Conservation (phyloP, 2,113 vertebrate species). For the Thermophis baileyi region DNA sequence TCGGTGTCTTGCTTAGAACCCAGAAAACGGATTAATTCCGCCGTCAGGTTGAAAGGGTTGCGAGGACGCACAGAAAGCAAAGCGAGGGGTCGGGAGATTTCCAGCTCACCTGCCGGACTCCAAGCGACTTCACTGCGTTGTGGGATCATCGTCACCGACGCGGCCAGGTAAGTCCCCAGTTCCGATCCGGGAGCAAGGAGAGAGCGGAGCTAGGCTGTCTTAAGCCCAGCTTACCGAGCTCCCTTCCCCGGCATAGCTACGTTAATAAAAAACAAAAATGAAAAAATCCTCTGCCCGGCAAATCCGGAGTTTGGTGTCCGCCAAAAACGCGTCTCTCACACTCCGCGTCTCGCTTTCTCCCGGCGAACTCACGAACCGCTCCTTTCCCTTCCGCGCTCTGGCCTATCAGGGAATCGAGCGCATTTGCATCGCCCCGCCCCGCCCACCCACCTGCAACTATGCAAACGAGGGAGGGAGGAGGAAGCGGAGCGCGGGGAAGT, state of each 20-base stretch:
- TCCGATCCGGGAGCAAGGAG: not conserved
- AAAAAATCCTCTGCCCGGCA: not conserved
- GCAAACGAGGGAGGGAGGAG: not conserved
- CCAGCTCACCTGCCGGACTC: constrained; percentile 1
- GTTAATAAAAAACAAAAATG: not conserved
- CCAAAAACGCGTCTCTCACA: not conserved
- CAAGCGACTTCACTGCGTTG: constrained; percentile 5
- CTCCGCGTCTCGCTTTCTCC: not conserved
- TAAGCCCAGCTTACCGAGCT: not conserved
- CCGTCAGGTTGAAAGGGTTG: not conserved
- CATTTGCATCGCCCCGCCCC: not conserved
- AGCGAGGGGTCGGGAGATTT: not conserved
- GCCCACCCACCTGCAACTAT: not conserved
- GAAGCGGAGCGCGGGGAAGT: not conserved
- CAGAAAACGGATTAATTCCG: not conserved
- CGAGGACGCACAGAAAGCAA: not conserved
- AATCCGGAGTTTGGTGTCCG: not conserved
- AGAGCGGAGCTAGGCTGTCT: not conserved
- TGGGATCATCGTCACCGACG: not conserved
- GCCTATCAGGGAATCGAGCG: not conserved
- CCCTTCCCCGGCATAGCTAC: not conserved
- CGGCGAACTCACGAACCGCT: not conserved
- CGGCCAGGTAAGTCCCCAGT: not conserved
- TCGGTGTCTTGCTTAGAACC: not conserved
- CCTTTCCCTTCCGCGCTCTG: not conserved